Percentiles rank a stretch among this genome's conserved stretches.
Conservation (phyloP, 2,797 vertebrate species). For the Enteromius anoplus region DNA sequence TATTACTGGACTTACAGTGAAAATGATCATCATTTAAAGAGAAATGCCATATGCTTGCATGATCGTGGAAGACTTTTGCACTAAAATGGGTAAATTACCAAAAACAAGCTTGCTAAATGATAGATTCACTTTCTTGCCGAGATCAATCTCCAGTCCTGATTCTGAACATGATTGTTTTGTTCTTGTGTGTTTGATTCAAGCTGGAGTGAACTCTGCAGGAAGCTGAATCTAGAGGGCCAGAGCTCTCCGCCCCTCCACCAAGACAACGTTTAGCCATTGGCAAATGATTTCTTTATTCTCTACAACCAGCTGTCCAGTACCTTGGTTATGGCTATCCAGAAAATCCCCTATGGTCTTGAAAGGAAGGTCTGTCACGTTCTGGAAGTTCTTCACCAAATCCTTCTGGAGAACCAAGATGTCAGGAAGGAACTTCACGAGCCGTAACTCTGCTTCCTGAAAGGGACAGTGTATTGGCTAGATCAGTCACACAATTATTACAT, state of each 20-base stretch:
- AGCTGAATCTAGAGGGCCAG: background rate
- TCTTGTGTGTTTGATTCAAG: background rate
- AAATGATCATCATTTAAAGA: background rate
- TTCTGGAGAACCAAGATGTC: constrained; percentile 89
- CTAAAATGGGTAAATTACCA: background rate
- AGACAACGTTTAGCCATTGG: background rate
- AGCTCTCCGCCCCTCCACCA: background rate
- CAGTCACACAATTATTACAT: background rate
- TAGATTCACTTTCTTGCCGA: background rate
- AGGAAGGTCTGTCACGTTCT: constrained; percentile 79
- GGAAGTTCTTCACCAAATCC: constrained; percentile 87
- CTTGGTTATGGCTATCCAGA: constrained; percentile 77
- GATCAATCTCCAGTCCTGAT: background rate
- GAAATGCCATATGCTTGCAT: background rate
- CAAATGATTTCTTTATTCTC: background rate
- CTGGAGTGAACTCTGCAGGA: background rate
- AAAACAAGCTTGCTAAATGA: background rate
- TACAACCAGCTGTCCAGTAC: constrained; percentile 66
- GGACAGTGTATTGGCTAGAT: background rate
- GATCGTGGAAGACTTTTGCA: background rate
- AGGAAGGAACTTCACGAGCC: constrained; percentile 87
- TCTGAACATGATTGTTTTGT: background rate
- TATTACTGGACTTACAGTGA: background rate
- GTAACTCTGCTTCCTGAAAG: constrained; percentile 86
- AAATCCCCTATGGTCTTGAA: constrained; percentile 80